Base-by-base conservation (phyloP, 2,797 vertebrate genomes). In the Cossypha dichroa region DNA sequence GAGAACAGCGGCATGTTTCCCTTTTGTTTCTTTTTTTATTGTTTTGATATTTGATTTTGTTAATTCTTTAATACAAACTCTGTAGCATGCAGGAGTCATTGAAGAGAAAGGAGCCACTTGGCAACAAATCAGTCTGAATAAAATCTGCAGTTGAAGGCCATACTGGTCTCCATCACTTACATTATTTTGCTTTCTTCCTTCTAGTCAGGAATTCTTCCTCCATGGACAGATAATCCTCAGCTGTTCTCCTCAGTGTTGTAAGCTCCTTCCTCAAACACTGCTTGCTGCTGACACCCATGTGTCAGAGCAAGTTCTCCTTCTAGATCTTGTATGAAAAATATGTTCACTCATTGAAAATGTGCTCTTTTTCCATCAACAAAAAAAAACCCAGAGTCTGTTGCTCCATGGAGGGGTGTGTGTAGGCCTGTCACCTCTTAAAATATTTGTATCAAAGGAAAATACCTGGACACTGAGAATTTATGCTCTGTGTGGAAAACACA, bases 401-500 rank as follows among this genome's bases (percentile, higher is more conserved):
- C 15, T 69, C 20, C 22, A 16, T 10, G 15, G 46, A 70, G 26
- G 7, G 36, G 23, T 48, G 22, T 43, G 18, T 54, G 7, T 48
- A 36, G 46, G n/a, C 22, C 13, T 54, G 52, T 67, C 29, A 9
- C 9, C 25, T 64, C 28, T 78, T 64, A 41, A 26, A 12, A 4
- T 76, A 21, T 20, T 76, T 63, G 10, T 60, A 11, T 21, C 5
- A 2, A 45, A 63, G 36, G 36, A 78, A 80, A 38, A 63, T 31
- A 80, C 7, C 28, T 54, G 34, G 45, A 5, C 29, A 9, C 9
- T 43, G 33, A 55, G 22, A 74, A 74, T 20, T 33, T 26, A 2
- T 0, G 1, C 28, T 66, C 11, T 31, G 1, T 7, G 22, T 83
- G 26, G 38, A 60, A 41, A 28, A 20, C 16, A 4, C 6, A 55